Percentiles rank a stretch among this genome's conserved stretches.
Conservation (phyloP, 92 coral and sea anemone genomes). For the Epizoanthus rinbou region DNA sequence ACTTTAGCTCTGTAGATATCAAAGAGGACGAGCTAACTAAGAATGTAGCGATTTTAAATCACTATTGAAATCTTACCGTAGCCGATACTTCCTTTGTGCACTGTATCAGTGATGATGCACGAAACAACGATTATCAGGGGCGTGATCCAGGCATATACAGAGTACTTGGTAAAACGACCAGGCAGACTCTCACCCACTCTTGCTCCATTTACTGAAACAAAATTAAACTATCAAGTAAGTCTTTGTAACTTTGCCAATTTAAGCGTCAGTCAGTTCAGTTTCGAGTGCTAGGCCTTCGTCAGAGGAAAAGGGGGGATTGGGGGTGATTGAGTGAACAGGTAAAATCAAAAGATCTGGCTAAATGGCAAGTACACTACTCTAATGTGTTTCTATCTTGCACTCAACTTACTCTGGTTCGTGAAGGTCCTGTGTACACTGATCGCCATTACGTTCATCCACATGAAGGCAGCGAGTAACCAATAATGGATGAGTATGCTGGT, state of each 20-base stretch:
- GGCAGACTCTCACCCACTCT: neutral
- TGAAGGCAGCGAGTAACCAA: conserved; percentile 25
- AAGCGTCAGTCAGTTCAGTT: neutral
- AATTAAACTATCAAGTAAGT: too few relatives aligned
- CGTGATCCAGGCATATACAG: conserved; percentile 36
- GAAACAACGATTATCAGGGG: conserved; percentile 18
- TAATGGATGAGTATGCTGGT: conserved; percentile 32
- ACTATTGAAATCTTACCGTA: conserved; percentile 7
- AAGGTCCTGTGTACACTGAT: conserved; percentile 31
- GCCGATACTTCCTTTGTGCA: conserved; percentile 5
- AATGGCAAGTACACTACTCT: neutral
- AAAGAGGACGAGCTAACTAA: too few relatives aligned
- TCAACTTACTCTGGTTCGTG: conserved; percentile 25
- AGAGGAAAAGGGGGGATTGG: too few relatives aligned
- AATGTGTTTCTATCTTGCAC: neutral
- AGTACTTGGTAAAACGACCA: conserved; percentile 16
- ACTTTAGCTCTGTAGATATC: too few relatives aligned
- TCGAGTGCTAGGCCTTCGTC: too few relatives aligned
- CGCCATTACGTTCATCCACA: conserved; percentile 45
- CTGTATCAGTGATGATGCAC: conserved; percentile 17
- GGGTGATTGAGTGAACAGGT: too few relatives aligned
- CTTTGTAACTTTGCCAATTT: neutral
- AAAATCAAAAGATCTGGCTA: neutral
- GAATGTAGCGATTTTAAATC: too few relatives aligned
- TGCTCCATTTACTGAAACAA: conserved; percentile 10